Percentiles rank a stretch among this genome's conserved stretches.
phyloP scores from a whole-genome alignment of 2,888 invertebrate genomes.

The Aquatica leii region DNA sequence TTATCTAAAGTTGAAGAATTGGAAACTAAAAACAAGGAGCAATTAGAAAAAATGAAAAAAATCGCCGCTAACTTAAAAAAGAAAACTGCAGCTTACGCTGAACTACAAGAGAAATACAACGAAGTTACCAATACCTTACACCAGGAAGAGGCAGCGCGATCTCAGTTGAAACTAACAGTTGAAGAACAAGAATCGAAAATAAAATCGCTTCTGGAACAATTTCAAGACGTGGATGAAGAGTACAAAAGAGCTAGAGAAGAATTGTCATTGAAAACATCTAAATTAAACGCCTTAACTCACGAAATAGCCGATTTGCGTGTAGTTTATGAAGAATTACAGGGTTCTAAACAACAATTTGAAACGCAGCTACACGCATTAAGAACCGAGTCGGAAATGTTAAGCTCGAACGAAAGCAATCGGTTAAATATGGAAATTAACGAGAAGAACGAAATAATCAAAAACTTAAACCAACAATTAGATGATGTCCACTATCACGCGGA shows the following conservation, averaged over 20 bases:
- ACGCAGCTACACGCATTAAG: slow-evolving; percentile 34
- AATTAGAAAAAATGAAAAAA: slow-evolving; percentile 80
- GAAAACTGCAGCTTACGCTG: slow-evolving; percentile 70
- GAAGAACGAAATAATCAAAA: slow-evolving; percentile 51
- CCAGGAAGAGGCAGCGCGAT: slow-evolving; percentile 50
- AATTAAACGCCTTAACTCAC: slow-evolving; percentile 49
- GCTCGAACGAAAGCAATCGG: slow-evolving; percentile 34
- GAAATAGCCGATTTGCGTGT: slow-evolving; percentile 44
- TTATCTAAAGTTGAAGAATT: slow-evolving; percentile 58
- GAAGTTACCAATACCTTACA: slow-evolving; percentile 54
- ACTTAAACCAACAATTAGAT: slow-evolving; percentile 56
- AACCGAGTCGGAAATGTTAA: slow-evolving; percentile 42
- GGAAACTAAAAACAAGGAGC: slow-evolving; percentile 72
- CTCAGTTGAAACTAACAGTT: slow-evolving; percentile 40
- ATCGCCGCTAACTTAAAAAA: slow-evolving; percentile 80
- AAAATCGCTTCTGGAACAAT: slow-evolving; percentile 47
- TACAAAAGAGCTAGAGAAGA: too few species aligned
- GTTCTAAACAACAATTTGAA: slow-evolving; percentile 39
- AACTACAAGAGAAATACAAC: slow-evolving; percentile 67
- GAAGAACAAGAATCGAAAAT: slow-evolving; percentile 37
- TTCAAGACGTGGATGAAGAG: slow-evolving; percentile 60
- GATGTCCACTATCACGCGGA: slow-evolving; percentile 57
- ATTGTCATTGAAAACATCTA: slow-evolving; percentile 54
- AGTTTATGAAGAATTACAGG: slow-evolving; percentile 39
- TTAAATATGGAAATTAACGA: slow-evolving; percentile 37